phyloP scores from a whole-genome alignment of 2,888 invertebrate species.

The Drosophila quinaria region DNA sequence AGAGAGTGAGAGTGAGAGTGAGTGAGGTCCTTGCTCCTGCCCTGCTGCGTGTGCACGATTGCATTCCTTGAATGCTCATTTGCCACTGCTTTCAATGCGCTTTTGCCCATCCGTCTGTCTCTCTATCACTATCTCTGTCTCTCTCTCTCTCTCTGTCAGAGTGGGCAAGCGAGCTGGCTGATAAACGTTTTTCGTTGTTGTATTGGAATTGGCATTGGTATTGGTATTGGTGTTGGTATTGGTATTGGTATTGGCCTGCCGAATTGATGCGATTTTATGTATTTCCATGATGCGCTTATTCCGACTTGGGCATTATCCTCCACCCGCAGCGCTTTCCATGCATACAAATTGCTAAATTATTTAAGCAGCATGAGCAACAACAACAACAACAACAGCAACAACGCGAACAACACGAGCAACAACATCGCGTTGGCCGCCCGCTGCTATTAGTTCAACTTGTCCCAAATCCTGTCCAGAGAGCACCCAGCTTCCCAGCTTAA shows the following conservation, averaged over 20 bases:
- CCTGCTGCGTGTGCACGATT: conserved; percentile 52
- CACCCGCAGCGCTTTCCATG: conserved; percentile 75
- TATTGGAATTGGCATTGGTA: conserved; percentile 19
- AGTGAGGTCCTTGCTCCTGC: not conserved
- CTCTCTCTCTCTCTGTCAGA: not conserved
- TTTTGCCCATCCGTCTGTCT: conserved; percentile 24
- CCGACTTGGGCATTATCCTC: conserved; percentile 75
- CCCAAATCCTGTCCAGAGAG: conserved; percentile 58
- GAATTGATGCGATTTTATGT: conserved; percentile 78
- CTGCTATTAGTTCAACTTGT: conserved; percentile 62
- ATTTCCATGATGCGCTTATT: conserved; percentile 78
- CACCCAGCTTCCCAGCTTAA: conserved; percentile 54
- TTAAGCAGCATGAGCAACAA: conserved; percentile 60
- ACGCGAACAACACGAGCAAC: conserved; percentile 1
- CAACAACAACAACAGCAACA: conserved; percentile 10
- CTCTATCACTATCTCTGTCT: not conserved
- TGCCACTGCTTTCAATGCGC: conserved; percentile 54
- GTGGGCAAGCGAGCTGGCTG: not conserved
- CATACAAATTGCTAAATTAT: conserved; percentile 81
- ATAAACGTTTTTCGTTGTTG: conserved; percentile 10
- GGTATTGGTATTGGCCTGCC: conserved; percentile 32
- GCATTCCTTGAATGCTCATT: conserved; percentile 77
- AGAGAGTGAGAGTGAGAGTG: too few relatives aligned
- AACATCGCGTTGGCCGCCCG: conserved; percentile 36
- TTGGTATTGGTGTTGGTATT: conserved; percentile 29